A percentile compares a stretch with the other conserved stretches of the same genome.
These are phyloP conservation scores for Plumapathes pennacea DNA, from an alignment of 92 coral and sea anemone species.

Conservation along the genomic window DNA sequence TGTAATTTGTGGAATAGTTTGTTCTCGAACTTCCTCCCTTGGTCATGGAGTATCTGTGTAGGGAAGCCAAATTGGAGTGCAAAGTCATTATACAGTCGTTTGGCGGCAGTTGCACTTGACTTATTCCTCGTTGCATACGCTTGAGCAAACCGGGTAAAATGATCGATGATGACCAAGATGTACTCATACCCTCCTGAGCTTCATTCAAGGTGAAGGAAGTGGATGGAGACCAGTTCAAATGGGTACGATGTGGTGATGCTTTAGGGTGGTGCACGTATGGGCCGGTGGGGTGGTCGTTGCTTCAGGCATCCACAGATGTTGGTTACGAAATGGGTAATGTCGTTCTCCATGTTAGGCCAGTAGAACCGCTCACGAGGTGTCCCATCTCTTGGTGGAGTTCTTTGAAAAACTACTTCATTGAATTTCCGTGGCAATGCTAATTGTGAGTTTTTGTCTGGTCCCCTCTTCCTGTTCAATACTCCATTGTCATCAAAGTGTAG, in stretches of 20 bases:
- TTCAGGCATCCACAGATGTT: slow-evolving; percentile 38
- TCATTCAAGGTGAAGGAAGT: slow-evolving; percentile 38
- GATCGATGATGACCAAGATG: slow-evolving; percentile 28
- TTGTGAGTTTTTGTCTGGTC: too few relatives aligned
- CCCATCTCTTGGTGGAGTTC: too few relatives aligned
- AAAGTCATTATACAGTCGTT: slow-evolving; percentile 27
- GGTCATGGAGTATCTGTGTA: slow-evolving; percentile 12
- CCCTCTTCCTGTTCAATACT: too few relatives aligned
- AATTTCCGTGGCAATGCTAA: too few relatives aligned
- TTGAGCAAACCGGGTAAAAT: slow-evolving; percentile 43
- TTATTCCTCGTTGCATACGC: slow-evolving; percentile 46
- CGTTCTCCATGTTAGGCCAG: slow-evolving; percentile 20
- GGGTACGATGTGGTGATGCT: slow-evolving; percentile 29
- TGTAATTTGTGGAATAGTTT: slow-evolving; percentile 19
- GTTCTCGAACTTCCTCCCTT: slow-evolving; percentile 38
- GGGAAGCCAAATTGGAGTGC: slow-evolving; percentile 30
- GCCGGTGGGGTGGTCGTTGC: slow-evolving; percentile 26
- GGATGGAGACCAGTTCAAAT: slow-evolving; percentile 17
- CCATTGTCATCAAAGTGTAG: too few relatives aligned
- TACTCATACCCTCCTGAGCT: slow-evolving; percentile 56
- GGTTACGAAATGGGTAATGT: slow-evolving; percentile 27
- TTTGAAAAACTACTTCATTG: too few relatives aligned
- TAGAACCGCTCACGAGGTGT: slow-evolving; percentile 16
- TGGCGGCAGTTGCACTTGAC: slow-evolving; percentile 22
- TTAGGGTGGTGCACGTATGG: slow-evolving; percentile 26